Percentiles rank a stretch among this genome's conserved stretches.
These are phyloP conservation scores for Pogonomyrmex barbatus DNA, from an alignment of 1,140 invertebrate genomes.

Conservation along the genomic window DNA sequence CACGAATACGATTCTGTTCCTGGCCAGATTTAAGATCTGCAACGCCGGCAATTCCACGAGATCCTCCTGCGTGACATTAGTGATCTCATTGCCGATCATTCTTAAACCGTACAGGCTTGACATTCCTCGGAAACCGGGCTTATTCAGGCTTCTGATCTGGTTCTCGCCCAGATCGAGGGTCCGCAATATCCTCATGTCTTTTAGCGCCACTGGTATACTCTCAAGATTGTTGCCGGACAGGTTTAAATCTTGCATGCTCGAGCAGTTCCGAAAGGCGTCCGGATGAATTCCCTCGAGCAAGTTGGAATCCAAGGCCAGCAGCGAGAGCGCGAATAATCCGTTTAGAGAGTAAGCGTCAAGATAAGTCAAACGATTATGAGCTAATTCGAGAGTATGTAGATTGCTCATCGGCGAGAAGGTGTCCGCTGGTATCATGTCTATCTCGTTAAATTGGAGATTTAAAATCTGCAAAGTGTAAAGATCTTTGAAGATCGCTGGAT, in stretches of 20 bases:
- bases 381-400: constrained; percentile 92
- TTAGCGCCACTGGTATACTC: constrained; percentile 91
- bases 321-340: constrained; percentile 93
- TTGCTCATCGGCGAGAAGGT: constrained; percentile 93
- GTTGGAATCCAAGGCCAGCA: constrained; percentile 93
- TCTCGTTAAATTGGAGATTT: constrained; percentile 92
- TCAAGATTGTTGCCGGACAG: constrained; percentile 93
- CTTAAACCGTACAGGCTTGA: constrained; percentile 91
- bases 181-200: constrained; percentile 91
- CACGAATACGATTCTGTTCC: constrained; percentile 92
- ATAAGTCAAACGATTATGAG: constrained; percentile 91
- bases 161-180: constrained; percentile 94
- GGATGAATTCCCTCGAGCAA: constrained; percentile 90
- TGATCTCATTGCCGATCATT: constrained; percentile 93
- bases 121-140: constrained; percentile 93
- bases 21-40: constrained; percentile 93
- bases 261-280: constrained; percentile 94
- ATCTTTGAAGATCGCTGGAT: constrained; percentile 93
- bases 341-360: constrained; percentile 92
- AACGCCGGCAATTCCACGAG: constrained; percentile 91
- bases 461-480: constrained; percentile 94
- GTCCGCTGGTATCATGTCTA: constrained; percentile 91
- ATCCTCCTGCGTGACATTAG: constrained; percentile 90
- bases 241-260: constrained; percentile 92
- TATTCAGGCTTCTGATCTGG: constrained; percentile 90